phyloP scores from a whole-genome alignment of 2,113 vertebrate species.

The Tapirus terrestris region DNA sequence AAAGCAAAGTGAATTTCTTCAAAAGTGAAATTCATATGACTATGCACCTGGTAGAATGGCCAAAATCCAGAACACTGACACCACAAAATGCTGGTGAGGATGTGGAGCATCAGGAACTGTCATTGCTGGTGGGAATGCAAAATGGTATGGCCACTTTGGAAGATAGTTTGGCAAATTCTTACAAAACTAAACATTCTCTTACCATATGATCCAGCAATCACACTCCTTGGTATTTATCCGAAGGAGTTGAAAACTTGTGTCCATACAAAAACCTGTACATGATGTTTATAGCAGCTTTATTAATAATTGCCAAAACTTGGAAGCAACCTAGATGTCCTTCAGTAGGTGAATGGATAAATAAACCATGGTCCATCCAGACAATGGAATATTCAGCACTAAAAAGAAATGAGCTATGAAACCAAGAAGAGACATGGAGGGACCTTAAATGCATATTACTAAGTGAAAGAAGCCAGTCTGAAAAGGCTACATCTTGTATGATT shows the following conservation, averaged over 20 bases:
- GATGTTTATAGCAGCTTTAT: background rate
- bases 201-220: too few relatives aligned
- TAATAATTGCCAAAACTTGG: background rate
- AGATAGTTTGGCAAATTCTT: background rate
- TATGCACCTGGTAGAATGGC: background rate
- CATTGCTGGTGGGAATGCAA: background rate
- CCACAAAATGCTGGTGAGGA: accelerated
- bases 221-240: background rate
- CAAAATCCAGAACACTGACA: background rate
- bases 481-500: background rate
- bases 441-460: background rate
- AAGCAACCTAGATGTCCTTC: background rate
- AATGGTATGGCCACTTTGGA: background rate
- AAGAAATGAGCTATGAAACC: background rate
- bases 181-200: background rate
- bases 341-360: background rate
- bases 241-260: background rate
- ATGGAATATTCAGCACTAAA: background rate
- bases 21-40: background rate
- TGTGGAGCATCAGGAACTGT: background rate
- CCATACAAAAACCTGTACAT: too few relatives aligned
- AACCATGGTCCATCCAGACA: too few relatives aligned
- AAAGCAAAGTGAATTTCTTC: background rate
- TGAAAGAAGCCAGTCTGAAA: background rate
- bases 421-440: background rate